phyloP scores from a whole-genome alignment of 2,888 invertebrate genomes.

The Mesorhabditis sp. region DNA sequence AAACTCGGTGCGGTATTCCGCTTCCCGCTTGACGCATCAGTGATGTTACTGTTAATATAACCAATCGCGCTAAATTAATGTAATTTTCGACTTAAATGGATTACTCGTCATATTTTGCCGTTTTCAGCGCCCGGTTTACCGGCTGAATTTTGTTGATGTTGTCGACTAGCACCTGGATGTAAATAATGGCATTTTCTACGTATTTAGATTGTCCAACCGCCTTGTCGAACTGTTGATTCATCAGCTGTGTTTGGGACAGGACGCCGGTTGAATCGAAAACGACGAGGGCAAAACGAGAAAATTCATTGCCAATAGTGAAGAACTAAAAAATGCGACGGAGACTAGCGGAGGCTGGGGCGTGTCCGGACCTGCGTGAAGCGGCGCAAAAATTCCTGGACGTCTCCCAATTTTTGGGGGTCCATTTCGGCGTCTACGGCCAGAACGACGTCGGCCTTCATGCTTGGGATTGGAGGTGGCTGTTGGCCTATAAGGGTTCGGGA shows the following conservation, averaged over 20 bases:
- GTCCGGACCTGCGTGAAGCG: not conserved
- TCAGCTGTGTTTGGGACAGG: not conserved
- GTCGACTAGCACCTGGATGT: no score
- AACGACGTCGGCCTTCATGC: not conserved
- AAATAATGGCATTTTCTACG: no score
- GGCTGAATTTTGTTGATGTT: no score
- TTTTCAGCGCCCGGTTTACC: not conserved
- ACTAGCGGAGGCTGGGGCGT: no score
- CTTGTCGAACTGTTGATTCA: not conserved
- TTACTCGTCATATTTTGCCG: not conserved
- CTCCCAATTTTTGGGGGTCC: not conserved
- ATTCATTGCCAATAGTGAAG: not conserved
- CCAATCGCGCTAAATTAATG: not conserved
- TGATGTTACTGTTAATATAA: not conserved
- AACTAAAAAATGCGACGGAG: not conserved
- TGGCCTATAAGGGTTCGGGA: not conserved
- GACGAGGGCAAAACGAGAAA: not conserved
- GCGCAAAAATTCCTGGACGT: not conserved
- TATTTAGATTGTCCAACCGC: no score
- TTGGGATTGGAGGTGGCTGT: not conserved
- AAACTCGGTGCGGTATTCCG: not conserved
- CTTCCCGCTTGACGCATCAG: not conserved
- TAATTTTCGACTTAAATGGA: no score
- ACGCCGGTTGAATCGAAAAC: not conserved
- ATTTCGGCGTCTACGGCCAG: not conserved